These are phyloP conservation scores for Lycocerus yunnanus DNA, from an alignment of 2,888 invertebrate genomes.

Conservation along the genomic window DNA sequence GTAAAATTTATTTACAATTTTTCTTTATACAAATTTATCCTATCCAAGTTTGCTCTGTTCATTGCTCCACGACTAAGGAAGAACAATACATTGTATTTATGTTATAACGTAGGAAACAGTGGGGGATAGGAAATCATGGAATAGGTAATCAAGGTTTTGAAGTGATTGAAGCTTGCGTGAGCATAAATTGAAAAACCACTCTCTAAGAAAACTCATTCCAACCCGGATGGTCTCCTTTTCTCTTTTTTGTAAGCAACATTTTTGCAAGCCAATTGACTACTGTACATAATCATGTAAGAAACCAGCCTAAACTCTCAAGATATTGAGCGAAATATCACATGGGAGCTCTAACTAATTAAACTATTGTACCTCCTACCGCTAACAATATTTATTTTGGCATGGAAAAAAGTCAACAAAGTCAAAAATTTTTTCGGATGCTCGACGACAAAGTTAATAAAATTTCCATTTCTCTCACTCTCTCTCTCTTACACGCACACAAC, in stretches of 20 bases:
- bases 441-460: background rate
- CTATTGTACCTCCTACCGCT: constrained; percentile 25
- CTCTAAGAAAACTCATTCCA: constrained; percentile 15
- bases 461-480: background rate
- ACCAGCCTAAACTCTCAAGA: constrained; percentile 41
- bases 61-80: constrained; percentile 47
- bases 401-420: constrained; percentile 6
- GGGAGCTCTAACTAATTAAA: constrained; percentile 44
- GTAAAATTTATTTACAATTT: constrained; percentile 18
- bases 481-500: background rate
- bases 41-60: constrained; percentile 40
- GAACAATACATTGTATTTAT: constrained; percentile 51
- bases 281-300: constrained; percentile 37
- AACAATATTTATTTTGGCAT: constrained; percentile 24
- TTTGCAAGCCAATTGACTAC: constrained; percentile 33
- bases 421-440: background rate
- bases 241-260: constrained; percentile 20
- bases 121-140: constrained; percentile 29
- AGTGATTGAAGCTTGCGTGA: constrained; percentile 40
- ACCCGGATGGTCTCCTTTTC: constrained; percentile 9
- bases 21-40: constrained; percentile 6
- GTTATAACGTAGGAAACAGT: constrained; percentile 32
- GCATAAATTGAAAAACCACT: constrained; percentile 22
- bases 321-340: constrained; percentile 52
- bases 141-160: background rate